phyloP scores from a whole-genome alignment of 2,888 invertebrate species.

The Watsonalla cultraria region DNA sequence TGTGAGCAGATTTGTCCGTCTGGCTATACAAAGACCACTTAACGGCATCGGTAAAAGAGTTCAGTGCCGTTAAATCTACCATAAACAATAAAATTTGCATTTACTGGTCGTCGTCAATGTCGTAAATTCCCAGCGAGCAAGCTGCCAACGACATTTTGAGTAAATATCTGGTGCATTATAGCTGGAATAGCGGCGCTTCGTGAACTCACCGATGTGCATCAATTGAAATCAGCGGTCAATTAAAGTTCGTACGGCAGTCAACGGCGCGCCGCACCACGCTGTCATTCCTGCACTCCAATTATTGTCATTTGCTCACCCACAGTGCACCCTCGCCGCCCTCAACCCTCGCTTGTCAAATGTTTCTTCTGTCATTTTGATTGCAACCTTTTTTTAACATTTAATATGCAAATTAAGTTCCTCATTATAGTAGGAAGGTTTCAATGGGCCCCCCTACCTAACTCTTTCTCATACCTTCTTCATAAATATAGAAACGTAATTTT shows the following conservation, averaged over 20 bases:
- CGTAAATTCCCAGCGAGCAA: constrained; percentile 68
- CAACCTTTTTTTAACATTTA: not conserved
- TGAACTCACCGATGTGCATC: constrained; percentile 59
- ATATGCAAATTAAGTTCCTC: too few relatives aligned
- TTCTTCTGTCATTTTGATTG: not conserved
- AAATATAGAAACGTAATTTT: not conserved
- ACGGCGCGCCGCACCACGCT: constrained; percentile 30
- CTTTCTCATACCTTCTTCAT: too few relatives aligned
- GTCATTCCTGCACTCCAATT: constrained; percentile 59
- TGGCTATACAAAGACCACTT: constrained; percentile 53
- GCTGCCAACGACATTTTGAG: constrained; percentile 72
- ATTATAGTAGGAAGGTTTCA: too few relatives aligned
- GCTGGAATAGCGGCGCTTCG: constrained; percentile 53
- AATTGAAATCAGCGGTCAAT: constrained; percentile 72
- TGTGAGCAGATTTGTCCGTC: constrained; percentile 43
- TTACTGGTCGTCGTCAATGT: constrained; percentile 73
- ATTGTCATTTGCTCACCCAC: constrained; percentile 56
- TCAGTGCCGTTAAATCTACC: constrained; percentile 72
- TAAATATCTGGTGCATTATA: constrained; percentile 65
- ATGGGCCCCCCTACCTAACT: too few relatives aligned
- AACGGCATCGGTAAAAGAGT: constrained; percentile 71
- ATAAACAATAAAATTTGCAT: constrained; percentile 79
- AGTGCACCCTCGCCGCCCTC: constrained; percentile 14
- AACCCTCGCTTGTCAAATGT: constrained; percentile 12
- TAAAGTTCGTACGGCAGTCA: constrained; percentile 52